Base-by-base conservation (phyloP, 2,888 invertebrate species). In the Carcina quercana region DNA sequence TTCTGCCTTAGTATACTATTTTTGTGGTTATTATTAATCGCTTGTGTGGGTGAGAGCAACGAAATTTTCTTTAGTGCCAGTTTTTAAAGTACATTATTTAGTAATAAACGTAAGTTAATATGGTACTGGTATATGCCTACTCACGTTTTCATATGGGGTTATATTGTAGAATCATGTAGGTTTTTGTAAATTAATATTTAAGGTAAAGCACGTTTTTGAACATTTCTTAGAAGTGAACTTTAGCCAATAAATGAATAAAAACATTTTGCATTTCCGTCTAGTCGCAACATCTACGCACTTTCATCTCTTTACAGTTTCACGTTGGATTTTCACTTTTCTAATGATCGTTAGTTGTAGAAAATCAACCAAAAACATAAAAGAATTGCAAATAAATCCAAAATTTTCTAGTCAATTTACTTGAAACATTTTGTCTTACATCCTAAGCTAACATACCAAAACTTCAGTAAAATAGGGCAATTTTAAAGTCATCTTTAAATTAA, bases 371-470 rank as follows among this genome's bases (percentile, higher is more conserved):
- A 52, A 45, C 42, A 44, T 51, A 41, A 50, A 50, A n/a, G n/a
- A 66, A 59, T 70, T 62, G 68, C 56, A 59, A 42, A 42, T 45
- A 11, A 71, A 75, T 72, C 78, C 75, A 80, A 79, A 79, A 67
- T 78, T 80, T 62, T 82, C 82, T 82, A 82, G 82, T 82, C 82
- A 82, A 70, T 65, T 56, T 59, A n/a, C 45, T 59, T 55, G 63
- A 67, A 61, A 52, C 43, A 48, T 50, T 51, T 53, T 64, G 57
- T 61, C 53, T 61, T 59, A 58, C 44, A 28, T 59, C 60, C 62
- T 71, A 69, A 70, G 74, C 62, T 75, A 69, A 45, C 62, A 69
- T 69, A 76, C 76, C 74, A 76, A 75, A 74, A 59, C 54, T 46
- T 59, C 64, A 59, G 50, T 60, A 36, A 5, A 20, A 8, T 53